Conservation (phyloP, 2,113 vertebrate species). For the Lontra canadensis region DNA sequence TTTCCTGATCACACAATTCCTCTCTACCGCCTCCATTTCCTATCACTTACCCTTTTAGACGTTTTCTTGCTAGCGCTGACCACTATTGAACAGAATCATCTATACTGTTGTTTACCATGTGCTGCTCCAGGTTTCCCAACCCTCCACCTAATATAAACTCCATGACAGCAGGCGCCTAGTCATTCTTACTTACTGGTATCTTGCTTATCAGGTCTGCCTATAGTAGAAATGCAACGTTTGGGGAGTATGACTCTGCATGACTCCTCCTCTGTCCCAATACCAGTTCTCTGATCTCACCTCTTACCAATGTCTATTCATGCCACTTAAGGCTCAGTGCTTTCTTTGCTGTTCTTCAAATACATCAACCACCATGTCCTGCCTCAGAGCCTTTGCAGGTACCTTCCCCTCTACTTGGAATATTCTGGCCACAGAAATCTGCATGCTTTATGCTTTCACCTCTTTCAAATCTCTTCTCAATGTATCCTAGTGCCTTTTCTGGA, state of each 20-base stretch:
- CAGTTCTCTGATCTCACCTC: background rate
- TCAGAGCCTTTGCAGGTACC: background rate
- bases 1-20: background rate
- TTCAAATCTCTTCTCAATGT: background rate
- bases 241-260: background rate
- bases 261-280: accelerated
- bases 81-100: background rate
- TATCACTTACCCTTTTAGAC: background rate
- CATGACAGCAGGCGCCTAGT: background rate
- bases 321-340: background rate
- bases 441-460: background rate
- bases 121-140: too few relatives aligned
- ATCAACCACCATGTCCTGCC: background rate
- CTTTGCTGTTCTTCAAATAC: background rate
- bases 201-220: background rate
- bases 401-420: background rate
- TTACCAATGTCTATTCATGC: background rate
- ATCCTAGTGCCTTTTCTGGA: background rate
- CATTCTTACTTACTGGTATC: background rate
- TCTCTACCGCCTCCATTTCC: background rate
- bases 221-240: background rate
- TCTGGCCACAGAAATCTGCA: background rate
- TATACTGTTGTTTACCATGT: background rate
- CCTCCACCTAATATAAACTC: background rate
- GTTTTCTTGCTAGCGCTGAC: background rate